Base-by-base conservation (phyloP, 1,140 invertebrate species). In the Nasonia vitripennis region DNA sequence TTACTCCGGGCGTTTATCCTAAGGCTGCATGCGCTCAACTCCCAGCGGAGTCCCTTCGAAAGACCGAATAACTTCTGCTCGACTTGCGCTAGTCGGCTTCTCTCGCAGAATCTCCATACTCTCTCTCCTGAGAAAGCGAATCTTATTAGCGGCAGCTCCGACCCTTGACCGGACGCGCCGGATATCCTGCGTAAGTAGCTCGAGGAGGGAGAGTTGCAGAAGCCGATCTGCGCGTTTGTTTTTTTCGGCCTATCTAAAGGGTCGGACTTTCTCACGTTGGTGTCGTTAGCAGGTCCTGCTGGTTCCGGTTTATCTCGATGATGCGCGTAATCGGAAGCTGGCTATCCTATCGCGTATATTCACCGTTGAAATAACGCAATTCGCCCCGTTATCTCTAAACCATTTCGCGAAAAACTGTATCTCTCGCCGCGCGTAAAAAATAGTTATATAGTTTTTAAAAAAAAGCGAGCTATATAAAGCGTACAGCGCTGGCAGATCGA, bases 201-300 rank as follows among this genome's bases (percentile, higher is more conserved):
- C 31, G 23, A 67, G 1, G 37, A 31, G 17, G 70, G n/a, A 3
- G 67, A 62, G 55, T n/a, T 20, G 55, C 20, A n/a, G 55, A 62
- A 62, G 55, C 55, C 55, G 55, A 62, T 62, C 12, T 62, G 55
- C 55, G 20, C 55, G 55, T 20, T 2, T 79, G 0, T 12, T 27
- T 73, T n/a, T 68, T 23, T 68, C 23, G 11, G 37, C 17, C 20
- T 62, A 37, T 68, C 55, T 27, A 27, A n/a, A 45, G 3, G 17
- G 17, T 37, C 37, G 20, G 7, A 84, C 14, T 84, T 79, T 84
- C 83, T 84, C 77, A 84, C 75, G 82, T 78, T 84, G 48, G 3
- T 9, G 10, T n/a, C 37, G 20, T n/a, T n/a, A 78, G 51, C 74
- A 23, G 17, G 77, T 84, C 68, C 23, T 37, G 71, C 67, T 27